A percentile compares a stretch with the other conserved stretches of the same genome.
These are phyloP conservation scores for Dryobota labecula DNA, from an alignment of 2,888 invertebrate genomes.

Conservation along the genomic window DNA sequence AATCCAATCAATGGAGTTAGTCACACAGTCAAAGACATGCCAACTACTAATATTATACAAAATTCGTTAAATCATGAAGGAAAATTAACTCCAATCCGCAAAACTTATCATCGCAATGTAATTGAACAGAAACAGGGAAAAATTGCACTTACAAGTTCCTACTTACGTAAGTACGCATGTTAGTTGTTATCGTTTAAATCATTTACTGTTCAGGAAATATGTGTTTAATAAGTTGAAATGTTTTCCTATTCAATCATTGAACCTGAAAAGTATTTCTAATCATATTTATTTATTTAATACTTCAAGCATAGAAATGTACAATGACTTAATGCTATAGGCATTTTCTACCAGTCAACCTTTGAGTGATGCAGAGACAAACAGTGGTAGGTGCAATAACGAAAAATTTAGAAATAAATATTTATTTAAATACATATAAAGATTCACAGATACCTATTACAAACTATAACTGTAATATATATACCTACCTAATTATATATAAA, in stretches of 20 bases:
- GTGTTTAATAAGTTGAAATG: constrained; percentile 5
- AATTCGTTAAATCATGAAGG: constrained; percentile 10
- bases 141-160: not conserved
- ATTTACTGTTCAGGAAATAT: constrained; percentile 25
- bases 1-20: not conserved
- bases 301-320: too few relatives aligned
- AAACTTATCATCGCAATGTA: constrained; percentile 23
- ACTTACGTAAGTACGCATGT: constrained; percentile 6
- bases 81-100: constrained; percentile 13
- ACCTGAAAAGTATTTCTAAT: constrained; percentile 14
- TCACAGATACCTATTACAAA: too few relatives aligned
- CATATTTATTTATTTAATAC: too few relatives aligned
- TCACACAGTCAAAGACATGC: not conserved
- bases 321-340: too few relatives aligned
- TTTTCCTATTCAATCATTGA: constrained; percentile 29
- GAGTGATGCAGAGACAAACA: too few relatives aligned
- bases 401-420: too few relatives aligned
- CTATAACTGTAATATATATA: too few relatives aligned
- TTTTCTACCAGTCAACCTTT: too few relatives aligned
- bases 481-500: too few relatives aligned
- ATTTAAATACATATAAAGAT: too few relatives aligned
- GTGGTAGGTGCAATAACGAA: too few relatives aligned
- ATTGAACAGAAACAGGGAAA: constrained; percentile 36
- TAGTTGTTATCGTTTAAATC: constrained; percentile 26
- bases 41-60: not conserved